Evolutionary conservation across 2,797 vertebrate species (phyloP).

Genomic region (Dicrostonyx torquatus): DNA sequence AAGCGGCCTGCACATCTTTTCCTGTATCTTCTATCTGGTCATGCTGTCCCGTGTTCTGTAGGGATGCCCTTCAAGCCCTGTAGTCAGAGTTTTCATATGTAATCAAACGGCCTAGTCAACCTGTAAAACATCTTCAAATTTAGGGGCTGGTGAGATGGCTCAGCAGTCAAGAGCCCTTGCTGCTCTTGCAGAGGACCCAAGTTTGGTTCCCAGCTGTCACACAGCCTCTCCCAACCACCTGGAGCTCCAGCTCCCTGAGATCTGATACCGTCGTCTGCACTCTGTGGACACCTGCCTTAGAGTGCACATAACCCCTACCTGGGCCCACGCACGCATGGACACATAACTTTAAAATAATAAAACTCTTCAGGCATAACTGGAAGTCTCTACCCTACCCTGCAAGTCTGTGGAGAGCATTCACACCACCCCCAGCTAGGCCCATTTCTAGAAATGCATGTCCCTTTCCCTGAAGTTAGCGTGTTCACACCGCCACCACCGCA

Average conservation of each 20-base stretch:
- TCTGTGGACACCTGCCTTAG: not conserved
- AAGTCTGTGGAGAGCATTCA: not conserved
- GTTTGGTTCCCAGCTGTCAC: not conserved
- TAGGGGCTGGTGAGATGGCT: not conserved
- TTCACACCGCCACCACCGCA: not conserved
- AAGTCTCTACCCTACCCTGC: not conserved
- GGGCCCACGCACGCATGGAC: not conserved
- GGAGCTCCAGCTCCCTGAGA: not conserved
- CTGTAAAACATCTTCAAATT: not conserved
- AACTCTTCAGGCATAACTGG: not conserved
- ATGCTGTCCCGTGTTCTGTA: not conserved
- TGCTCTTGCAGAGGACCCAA: not conserved
- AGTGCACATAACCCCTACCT: not conserved
- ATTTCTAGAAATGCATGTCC: not conserved
- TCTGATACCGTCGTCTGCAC: not conserved
- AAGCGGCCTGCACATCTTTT: not conserved
- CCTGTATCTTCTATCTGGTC: not conserved
- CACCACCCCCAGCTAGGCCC: not conserved
- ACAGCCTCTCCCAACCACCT: not conserved
- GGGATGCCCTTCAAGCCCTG: not conserved
- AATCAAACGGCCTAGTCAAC: not conserved
- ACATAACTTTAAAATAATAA: not conserved
- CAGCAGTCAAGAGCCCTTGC: not conserved
- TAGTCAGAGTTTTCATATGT: not conserved
- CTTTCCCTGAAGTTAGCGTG: not conserved